Base-by-base conservation (phyloP, 2,797 vertebrate genomes). In the Lagocephalus sceleratus region DNA sequence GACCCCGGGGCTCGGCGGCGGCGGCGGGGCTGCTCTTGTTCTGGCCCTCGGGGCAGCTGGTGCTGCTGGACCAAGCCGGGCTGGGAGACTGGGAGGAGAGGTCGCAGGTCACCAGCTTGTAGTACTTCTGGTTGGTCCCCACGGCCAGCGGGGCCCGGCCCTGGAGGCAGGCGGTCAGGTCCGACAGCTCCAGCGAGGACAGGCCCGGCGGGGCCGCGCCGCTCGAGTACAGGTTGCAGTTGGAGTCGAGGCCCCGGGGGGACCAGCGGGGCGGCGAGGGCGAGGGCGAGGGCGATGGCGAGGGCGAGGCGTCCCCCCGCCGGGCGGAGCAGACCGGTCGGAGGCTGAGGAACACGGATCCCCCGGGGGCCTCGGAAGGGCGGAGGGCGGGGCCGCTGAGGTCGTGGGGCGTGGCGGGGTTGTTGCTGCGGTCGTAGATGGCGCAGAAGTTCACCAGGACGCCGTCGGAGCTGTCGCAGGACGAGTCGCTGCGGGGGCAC, bases 91-190 rank as follows among this genome's bases (percentile, higher is more conserved):
- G 93, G 64, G 95, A 96, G 43, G 95, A 94, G 35, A 97, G 86
- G 84, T 99, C 96, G 69, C 95, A 98, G 0, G 93, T 95, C 68
- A 99, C 97, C 45, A 99, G 90, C 73, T 96, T 98, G 60, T 99
- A 99, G 79, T 99, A 99, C 84, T 96, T 99, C 82, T 97, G 95
- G 54, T 95, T 95, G 75, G 95, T 92, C 66, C 91, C 92, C 44
- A 92, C 72, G n/a, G 70, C 87, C 0, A 98, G 84, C 6, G 89
- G 85, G 23, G 90, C 90, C 76, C 94, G 95, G 81, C 92, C 93
- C 70, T 94, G 95, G 63, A 95, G 91, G 83, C 94, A 94, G 38
- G 92, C 88, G 0, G 91, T 91, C 63, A 96, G 87, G 65, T 97
- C 94, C 1, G 88, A 84, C 0, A 66, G 70, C 51, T 92, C 90